Conservation (phyloP, 2,888 invertebrate species). For the Lysandra coridon region DNA sequence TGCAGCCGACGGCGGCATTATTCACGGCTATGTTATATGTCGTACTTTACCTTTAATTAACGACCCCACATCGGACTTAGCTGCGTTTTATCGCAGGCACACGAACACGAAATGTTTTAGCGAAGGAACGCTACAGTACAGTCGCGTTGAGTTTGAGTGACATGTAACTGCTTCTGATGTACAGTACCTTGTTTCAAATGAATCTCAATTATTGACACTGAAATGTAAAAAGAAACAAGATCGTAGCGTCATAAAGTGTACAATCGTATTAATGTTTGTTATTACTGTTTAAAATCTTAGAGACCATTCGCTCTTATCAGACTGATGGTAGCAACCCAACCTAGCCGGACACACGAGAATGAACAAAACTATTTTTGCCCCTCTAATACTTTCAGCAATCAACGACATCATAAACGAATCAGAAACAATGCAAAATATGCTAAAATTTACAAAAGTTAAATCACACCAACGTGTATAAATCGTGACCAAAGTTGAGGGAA, state of each 20-base stretch:
- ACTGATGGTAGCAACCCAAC: too few species aligned
- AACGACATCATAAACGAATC: not conserved
- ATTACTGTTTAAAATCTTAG: too few species aligned
- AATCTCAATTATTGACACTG: too few species aligned
- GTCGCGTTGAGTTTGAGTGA: not conserved
- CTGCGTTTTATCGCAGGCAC: conserved; percentile 38
- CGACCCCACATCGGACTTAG: conserved; percentile 43
- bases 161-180: not conserved
- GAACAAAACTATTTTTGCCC: too few species aligned
- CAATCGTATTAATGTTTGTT: too few species aligned
- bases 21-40: conserved; percentile 54
- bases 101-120: conserved; percentile 25
- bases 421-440: not conserved
- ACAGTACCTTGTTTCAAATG: too few species aligned
- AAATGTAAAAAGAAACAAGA: too few species aligned
- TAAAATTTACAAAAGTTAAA: not conserved
- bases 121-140: conserved; percentile 1
- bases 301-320: too few species aligned
- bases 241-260: too few species aligned
- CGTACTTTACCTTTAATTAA: conserved; percentile 48
- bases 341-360: too few species aligned
- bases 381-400: too few species aligned
- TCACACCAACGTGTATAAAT: not conserved
- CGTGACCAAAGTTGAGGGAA: not conserved
- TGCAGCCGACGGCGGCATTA: conserved; percentile 56